Evolutionary conservation across 1,140 invertebrate genomes (phyloP), one percentile per base, ranked within the genome.

Genomic region (Nasonia giraulti): DNA sequence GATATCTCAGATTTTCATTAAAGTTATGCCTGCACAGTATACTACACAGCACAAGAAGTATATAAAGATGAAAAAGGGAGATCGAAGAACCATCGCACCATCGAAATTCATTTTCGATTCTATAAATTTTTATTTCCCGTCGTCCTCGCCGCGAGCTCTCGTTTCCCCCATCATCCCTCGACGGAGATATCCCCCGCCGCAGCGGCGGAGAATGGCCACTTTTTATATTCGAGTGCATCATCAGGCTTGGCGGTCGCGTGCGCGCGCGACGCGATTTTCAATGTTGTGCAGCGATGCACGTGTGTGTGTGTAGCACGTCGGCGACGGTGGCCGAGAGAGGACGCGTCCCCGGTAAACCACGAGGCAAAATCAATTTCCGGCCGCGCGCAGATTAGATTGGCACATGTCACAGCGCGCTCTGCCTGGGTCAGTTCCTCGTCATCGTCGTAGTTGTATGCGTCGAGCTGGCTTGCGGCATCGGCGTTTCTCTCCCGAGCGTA

Each of bases 281-380:
- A 82, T 82, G 71, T 82, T 62, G 68, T 71, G 68, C 20, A 20
- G 20, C 55, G 20, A 55, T 33, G 55, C 47, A 33, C 62, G 50
- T 62, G 50, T 62, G 76, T 55, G 66, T 37, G 66, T 44, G 7
- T 1, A 17, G 44, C 17, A 50, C 66, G 66, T 71, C 8, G 80
- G 44, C 27, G 80, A 27, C 27, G 14, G 69, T 71, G 44, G 47
- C 55, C 31, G 50, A 71, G 33, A 14, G 66, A 14, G 66, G 55
- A 10, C 6, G 27, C 50, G 23, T 6, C n/a, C 17, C 68, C 69
- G 84, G 84, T 85, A 77, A 77, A 85, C 84, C 80, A 73, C 84
- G 31, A 66, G 62, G 62, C 33, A 85, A 82, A 85, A 85, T 85
- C 84, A 82, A 85, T 85, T 85, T 85, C 84, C 84, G 84, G 74